Evolutionary conservation across 2,113 vertebrate species (phyloP).

Genomic region (Myotis lucifugus): DNA sequence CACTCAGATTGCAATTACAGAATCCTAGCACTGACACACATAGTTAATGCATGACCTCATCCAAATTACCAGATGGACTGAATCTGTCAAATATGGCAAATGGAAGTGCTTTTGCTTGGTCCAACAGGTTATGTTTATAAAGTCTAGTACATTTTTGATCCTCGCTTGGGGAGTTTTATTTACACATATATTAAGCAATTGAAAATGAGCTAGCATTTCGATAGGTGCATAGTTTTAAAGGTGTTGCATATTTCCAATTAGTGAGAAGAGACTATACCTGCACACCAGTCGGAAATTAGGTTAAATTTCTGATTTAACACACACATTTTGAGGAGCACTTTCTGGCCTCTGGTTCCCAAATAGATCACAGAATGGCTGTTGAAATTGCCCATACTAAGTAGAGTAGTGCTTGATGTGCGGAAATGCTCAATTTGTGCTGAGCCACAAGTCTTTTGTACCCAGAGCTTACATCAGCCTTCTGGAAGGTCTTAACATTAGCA

Average conservation of each 20-base stretch:
- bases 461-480: conserved; percentile 27
- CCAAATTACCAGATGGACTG: conserved; percentile 30
- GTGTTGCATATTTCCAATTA: not conserved
- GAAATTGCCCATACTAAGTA: not conserved
- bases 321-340: not conserved
- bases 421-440: conserved; percentile 39
- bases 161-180: conserved; percentile 6
- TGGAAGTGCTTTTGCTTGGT: conserved; percentile 55
- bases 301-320: not conserved
- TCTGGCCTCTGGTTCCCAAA: not conserved
- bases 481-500: conserved; percentile 26
- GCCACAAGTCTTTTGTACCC: not conserved
- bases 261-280: not conserved
- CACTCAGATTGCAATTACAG: conserved; percentile 56
- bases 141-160: conserved; percentile 28
- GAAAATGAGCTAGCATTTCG: conserved; percentile 37
- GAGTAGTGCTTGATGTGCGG: not conserved
- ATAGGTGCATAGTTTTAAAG: not conserved
- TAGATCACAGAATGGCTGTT: not conserved
- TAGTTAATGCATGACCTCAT: conserved; percentile 63
- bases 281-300: not conserved
- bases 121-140: conserved; percentile 52
- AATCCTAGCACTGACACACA: conserved; percentile 55
- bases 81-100: conserved; percentile 42
- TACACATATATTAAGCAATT: conserved; percentile 31